A percentile compares a stretch with the other conserved stretches of the same genome.
phyloP scores from a whole-genome alignment of 2,888 invertebrate species.

The Aspidapion aeneum region DNA sequence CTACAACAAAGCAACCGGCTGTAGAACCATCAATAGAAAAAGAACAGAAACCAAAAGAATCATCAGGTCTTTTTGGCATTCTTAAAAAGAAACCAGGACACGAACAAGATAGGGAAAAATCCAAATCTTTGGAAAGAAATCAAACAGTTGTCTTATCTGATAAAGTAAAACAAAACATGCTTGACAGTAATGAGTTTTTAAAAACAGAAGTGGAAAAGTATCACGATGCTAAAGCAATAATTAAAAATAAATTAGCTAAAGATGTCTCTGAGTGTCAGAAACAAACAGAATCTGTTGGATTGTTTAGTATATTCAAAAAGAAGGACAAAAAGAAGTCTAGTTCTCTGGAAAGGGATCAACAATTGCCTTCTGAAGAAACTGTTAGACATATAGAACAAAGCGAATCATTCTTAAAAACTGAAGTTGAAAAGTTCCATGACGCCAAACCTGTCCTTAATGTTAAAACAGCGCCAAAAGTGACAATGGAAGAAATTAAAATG shows the following conservation, averaged over 20 bases:
- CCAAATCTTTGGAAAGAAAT: constrained; percentile 1
- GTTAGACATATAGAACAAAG: constrained; percentile 16
- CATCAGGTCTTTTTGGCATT: constrained; percentile 13
- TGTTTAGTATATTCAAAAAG: constrained; percentile 20
- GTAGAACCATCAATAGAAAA: background rate
- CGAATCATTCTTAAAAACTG: constrained; percentile 25
- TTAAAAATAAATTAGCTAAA: constrained; percentile 13
- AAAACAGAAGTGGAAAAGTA: constrained; percentile 27
- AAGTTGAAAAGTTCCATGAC: constrained; percentile 30
- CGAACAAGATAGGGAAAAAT: constrained; percentile 13
- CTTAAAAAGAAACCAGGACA: background rate
- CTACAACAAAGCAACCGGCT: background rate
- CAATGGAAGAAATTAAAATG: background rate
- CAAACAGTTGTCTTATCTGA: constrained; percentile 14
- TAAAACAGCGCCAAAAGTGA: background rate
- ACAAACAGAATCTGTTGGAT: constrained; percentile 2
- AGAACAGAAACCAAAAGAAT: background rate
- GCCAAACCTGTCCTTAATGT: constrained; percentile 16
- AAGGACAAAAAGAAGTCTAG: constrained; percentile 13
- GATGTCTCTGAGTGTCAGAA: constrained; percentile 14
- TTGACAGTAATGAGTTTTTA: constrained; percentile 14
- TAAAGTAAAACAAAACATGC: constrained; percentile 20
- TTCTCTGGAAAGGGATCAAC: constrained; percentile 7
- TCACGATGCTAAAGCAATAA: constrained; percentile 25
- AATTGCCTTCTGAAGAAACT: constrained; percentile 8